A percentile compares a stretch with the other conserved stretches of the same genome.
These are phyloP conservation scores for Marisa cornuarietis DNA, from an alignment of 1,140 invertebrate genomes.

Conservation along the genomic window DNA sequence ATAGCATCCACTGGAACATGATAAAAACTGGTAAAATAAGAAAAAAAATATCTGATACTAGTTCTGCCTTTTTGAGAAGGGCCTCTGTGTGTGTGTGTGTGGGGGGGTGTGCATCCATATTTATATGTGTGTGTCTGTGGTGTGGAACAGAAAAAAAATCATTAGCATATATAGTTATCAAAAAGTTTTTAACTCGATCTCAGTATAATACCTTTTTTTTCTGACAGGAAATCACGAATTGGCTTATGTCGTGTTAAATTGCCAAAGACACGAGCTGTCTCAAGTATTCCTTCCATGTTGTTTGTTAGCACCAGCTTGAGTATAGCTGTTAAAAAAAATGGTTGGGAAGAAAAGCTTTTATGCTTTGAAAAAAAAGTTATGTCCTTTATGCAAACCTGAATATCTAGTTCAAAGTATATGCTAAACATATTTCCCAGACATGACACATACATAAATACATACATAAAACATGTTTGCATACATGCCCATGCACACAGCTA, in stretches of 20 bases:
- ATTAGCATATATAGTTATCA: neutral
- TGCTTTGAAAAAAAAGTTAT: no score
- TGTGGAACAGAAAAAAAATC: neutral
- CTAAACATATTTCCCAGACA: no score
- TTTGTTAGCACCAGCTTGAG: constrained; percentile 67
- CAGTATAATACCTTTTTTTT: constrained; percentile 64
- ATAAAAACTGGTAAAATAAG: neutral
- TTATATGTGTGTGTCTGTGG: neutral
- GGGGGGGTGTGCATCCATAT: no score
- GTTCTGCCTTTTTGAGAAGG: neutral
- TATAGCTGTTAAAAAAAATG: constrained; percentile 47
- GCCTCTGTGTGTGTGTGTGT: neutral
- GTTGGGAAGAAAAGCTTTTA: neutral
- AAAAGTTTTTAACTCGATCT: no score
- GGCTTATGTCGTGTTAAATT: constrained; percentile 74
- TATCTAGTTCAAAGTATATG: no score
- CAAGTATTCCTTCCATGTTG: constrained; percentile 73
- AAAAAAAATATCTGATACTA: neutral
- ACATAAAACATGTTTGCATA: neutral
- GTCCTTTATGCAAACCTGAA: no score
- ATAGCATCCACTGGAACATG: constrained; percentile 67
- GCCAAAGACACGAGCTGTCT: constrained; percentile 74
- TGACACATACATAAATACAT: neutral
- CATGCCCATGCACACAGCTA: neutral
- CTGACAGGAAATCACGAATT: constrained; percentile 70